Conservation (phyloP, 2,888 invertebrate genomes). For the Euspilapteryx auroguttella region DNA sequence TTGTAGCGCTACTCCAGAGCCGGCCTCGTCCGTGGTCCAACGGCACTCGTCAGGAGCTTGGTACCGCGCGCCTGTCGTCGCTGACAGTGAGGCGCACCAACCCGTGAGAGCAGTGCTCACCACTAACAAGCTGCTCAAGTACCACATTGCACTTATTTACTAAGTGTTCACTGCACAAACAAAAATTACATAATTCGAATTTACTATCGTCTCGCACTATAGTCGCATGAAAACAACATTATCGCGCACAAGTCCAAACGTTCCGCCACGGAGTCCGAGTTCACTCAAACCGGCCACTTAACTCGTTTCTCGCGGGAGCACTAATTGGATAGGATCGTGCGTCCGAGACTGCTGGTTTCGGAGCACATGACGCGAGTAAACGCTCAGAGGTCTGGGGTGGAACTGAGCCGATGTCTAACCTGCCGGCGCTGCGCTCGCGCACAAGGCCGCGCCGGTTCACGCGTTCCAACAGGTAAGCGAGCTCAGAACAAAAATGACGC, state of each 20-base stretch:
- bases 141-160: slow-evolving; percentile 44
- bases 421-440: slow-evolving; percentile 56
- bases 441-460: slow-evolving; percentile 63
- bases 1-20: slow-evolving; percentile 70
- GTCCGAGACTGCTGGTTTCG: slow-evolving; percentile 22
- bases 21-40: slow-evolving; percentile 72
- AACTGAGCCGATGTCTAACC: slow-evolving; percentile 51
- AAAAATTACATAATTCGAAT: slow-evolving; percentile 41
- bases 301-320: slow-evolving; percentile 55
- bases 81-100: slow-evolving; percentile 48
- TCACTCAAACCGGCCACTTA: slow-evolving; percentile 48
- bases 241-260: slow-evolving; percentile 16
- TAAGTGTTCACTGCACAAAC: slow-evolving; percentile 22
- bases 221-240: slow-evolving; percentile 29
- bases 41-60: slow-evolving; percentile 82
- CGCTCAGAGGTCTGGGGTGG: slow-evolving; percentile 52
- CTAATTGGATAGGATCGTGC: slow-evolving; percentile 55
- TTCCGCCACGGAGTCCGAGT: slow-evolving; percentile 21
- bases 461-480: slow-evolving; percentile 64
- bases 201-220: slow-evolving; percentile 33
- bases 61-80: slow-evolving; percentile 64
- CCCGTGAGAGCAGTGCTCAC: slow-evolving; percentile 36
- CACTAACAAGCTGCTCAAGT: slow-evolving; percentile 38
- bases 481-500: slow-evolving; percentile 26
- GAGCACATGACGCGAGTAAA: slow-evolving; percentile 38